These are phyloP conservation scores for Podarcis cretensis DNA, from an alignment of 2,113 vertebrate species.

Conservation along the genomic window DNA sequence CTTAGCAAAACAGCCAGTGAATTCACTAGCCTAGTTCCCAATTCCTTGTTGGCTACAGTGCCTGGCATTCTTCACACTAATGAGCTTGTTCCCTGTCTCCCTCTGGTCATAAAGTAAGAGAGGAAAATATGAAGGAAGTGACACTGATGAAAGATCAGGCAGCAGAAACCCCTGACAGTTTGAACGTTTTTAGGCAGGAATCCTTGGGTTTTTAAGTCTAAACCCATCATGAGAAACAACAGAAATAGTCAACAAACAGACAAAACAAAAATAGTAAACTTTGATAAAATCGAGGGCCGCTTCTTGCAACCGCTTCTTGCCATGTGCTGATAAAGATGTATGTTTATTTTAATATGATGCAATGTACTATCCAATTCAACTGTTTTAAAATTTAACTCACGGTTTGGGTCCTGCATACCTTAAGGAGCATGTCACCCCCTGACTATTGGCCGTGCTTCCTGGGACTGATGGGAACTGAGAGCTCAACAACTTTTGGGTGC, in stretches of 20 bases:
- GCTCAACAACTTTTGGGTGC: too few species aligned
- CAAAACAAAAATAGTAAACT: background rate
- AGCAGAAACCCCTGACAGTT: background rate
- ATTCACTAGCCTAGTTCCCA: background rate
- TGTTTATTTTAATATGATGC: background rate
- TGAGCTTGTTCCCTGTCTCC: background rate
- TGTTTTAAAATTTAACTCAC: background rate
- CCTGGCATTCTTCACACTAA: conserved; percentile 8
- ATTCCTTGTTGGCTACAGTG: background rate
- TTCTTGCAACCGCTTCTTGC: background rate
- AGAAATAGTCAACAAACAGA: background rate
- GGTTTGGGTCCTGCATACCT: background rate
- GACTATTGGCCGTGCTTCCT: background rate
- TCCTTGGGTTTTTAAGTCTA: background rate
- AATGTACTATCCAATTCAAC: background rate
- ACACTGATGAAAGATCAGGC: background rate
- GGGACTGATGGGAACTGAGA: too few species aligned
- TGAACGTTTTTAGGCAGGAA: background rate
- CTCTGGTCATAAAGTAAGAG: background rate
- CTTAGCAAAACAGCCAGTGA: background rate
- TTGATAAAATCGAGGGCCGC: background rate
- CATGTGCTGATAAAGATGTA: background rate
- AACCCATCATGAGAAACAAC: background rate
- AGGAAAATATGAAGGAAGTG: background rate
- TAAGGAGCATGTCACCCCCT: background rate